Evolutionary conservation across 2,888 invertebrate genomes (phyloP), one percentile per base, ranked within the genome.

Genomic region (Brenthis ino): DNA sequence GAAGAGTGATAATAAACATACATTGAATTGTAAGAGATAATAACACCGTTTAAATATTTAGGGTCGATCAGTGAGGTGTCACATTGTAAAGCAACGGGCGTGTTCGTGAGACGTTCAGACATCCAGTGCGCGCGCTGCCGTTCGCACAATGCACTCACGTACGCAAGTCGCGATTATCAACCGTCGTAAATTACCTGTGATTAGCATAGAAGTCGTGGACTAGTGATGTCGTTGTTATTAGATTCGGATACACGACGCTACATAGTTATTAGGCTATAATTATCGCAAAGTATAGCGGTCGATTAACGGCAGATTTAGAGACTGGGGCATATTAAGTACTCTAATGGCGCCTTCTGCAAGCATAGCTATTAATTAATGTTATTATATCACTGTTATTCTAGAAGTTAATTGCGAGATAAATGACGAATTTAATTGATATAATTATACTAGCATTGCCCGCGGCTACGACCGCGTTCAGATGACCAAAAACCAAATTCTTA

Each of bases 181-280:
- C 78, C 85, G 82, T 89, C 89, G 90, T 91, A 93, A 91, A 91
- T 90, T 88, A 91, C 87, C 72, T 79, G 79, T 81, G 87, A 91
- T 93, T 93, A 89, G 86, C 92, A 91, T 93, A 89, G 84, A 77
- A 83, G 86, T 88, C 89, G 90, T 88, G 88, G 82, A 84, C 86
- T 78, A 86, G 82, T 86, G 85, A 83, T 82, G 77, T 73, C 77
- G 80, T 85, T 83, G 82, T 84, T 87, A 87, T 90, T 91, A 89
- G 88, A 87, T 89, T 89, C 85, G 86, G 84, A 81, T 85, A 84
- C 86, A 82, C 82, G 79, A 85, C 86, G 82, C 79, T 80, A 82
- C 86, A 83, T 88, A 82, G 86, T 87, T 90, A 89, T 89, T 88
- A 89, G 86, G 84, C 85, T 85, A 88, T 91, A 91, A 92, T 92